These are phyloP conservation scores for Tichodroma muraria DNA, from an alignment of 2,113 vertebrate genomes.

Conservation along the genomic window DNA sequence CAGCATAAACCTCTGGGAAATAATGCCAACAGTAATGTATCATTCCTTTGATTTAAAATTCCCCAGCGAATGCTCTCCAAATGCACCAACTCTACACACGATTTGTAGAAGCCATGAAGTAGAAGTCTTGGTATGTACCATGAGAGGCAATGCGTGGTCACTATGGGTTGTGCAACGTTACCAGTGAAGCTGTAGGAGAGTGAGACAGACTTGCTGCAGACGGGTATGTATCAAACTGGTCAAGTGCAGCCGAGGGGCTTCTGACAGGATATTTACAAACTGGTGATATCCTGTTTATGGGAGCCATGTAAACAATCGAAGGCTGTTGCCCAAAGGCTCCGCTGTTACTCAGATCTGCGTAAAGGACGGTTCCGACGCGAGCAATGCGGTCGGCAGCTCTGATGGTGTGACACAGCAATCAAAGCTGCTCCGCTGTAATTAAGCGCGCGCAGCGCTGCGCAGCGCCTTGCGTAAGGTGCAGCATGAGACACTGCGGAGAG, in stretches of 20 bases:
- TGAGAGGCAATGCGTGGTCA: neutral
- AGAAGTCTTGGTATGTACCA: neutral
- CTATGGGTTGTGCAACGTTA: neutral
- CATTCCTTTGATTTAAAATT: neutral
- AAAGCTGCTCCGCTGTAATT: neutral
- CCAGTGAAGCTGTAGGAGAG: neutral
- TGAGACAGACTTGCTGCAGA: neutral
- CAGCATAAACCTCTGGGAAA: neutral
- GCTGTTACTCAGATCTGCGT: neutral
- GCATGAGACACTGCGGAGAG: neutral
- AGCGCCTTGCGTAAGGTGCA: neutral
- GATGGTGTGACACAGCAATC: neutral
- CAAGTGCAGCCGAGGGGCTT: neutral
- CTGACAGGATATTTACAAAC: conserved; percentile 11
- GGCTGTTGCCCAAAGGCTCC: neutral
- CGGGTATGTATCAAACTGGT: neutral
- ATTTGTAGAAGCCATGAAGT: neutral
- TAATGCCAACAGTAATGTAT: neutral
- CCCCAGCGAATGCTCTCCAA: neutral
- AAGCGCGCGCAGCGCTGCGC: accelerated
- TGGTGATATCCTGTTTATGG: conserved; percentile 46
- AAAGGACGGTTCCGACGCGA: neutral
- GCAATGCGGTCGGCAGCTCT: neutral
- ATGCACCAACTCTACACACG: neutral
- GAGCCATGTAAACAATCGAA: neutral